A percentile compares a stretch with the other conserved stretches of the same genome.
These are phyloP conservation scores for Ardeotis arabs DNA, from an alignment of 2,113 vertebrate genomes.

Conservation along the genomic window DNA sequence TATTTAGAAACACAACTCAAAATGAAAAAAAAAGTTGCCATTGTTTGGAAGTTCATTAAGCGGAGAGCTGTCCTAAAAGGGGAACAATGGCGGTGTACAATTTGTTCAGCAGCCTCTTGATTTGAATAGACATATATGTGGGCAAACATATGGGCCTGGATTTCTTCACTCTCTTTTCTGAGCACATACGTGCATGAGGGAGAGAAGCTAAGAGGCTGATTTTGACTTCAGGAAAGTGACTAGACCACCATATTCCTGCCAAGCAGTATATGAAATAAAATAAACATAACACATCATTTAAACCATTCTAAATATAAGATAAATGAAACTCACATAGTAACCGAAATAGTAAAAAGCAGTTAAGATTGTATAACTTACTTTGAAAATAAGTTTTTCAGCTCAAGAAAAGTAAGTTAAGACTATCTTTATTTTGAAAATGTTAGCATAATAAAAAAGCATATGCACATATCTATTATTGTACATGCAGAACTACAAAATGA, in stretches of 20 bases:
- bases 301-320: neutral
- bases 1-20: neutral
- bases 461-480: neutral
- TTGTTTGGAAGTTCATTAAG: neutral
- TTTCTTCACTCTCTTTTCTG: neutral
- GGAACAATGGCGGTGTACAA: neutral
- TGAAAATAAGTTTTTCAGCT: neutral
- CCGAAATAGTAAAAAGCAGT: neutral
- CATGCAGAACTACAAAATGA: neutral
- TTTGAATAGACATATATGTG: neutral
- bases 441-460: neutral
- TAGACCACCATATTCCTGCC: neutral
- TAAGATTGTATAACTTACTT: neutral
- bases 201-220: neutral
- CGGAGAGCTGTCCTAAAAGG: neutral
- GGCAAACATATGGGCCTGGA: neutral
- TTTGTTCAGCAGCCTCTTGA: neutral
- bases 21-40: neutral
- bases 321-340: neutral
- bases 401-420: neutral
- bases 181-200: fast-evolving
- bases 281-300: neutral
- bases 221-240: neutral
- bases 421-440: neutral
- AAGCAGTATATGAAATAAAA: neutral